Base-by-base conservation (phyloP, 2,113 vertebrate genomes). In the Entosphenus tridentatus region DNA sequence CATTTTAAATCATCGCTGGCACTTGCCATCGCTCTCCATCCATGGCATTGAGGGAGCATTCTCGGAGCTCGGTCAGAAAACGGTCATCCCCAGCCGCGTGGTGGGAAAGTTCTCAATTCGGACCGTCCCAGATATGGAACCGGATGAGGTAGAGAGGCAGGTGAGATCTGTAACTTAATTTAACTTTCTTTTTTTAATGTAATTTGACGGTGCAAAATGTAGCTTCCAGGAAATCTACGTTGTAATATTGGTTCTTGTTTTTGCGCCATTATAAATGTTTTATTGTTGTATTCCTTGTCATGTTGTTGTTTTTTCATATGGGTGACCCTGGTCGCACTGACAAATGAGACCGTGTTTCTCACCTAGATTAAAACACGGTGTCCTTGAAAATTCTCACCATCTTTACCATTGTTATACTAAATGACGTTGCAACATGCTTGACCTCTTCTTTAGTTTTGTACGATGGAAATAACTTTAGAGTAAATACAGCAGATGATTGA, bases 41-140 rank as follows among this genome's bases (percentile, higher is more conserved):
- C 87, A 96, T 7, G 87, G 88, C 58, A 86, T 92, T 1, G 84
- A 89, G 73, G 91, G 89, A 2, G 88, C 84, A 1, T 93, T 88
- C 76, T 81, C 85, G 9, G 81, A 81, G 71, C 58, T 79, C 0
- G 87, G 86, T 70, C 77, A 81, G 11, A 95, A 95, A 79, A 95
- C 88, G 0, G 89, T 92, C 58, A 91, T 92, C 56, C 89, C 90
- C 0, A 80, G 83, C 73, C 86, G 83, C 73, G 89, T 95, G 9
- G 82, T 57, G 1, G 87, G 82, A 2, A 97, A 96, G 70, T 95
- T 95, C 77, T 97, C 92, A 21, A 89, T 96, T 68, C 80, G 83
- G 11, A 85, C 87, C 69, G 89, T 90, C 7, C 87, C 87, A 3
- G 54, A 88, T 73, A 91, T 91, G 89, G 80, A 87, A 13, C 77